Base-by-base conservation (phyloP, 2,113 vertebrate genomes). In the Muntiacus reevesi region DNA sequence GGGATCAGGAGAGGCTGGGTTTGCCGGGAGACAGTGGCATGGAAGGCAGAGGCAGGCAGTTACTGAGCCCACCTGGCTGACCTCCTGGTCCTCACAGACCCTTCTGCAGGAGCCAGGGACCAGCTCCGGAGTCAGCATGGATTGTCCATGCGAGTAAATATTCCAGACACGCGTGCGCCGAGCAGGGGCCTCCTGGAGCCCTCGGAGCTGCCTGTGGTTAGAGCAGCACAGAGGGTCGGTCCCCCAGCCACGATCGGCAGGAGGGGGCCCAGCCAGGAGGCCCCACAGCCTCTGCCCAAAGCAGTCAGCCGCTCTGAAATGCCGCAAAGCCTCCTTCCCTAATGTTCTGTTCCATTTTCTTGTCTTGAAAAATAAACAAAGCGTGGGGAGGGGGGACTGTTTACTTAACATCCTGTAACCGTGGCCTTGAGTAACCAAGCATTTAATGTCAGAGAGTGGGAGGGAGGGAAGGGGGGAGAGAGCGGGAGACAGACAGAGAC, bases 371-470 rank as follows among this genome's bases (percentile, higher is more conserved):
- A 89, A 40, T 21, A 17, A 43, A n/a, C n/a, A 11, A 13, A 33
- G 13, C 1, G 1, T 15, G 11, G 30, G 11, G 15, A 2, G 45
- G 11, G 5, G 15, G 3, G 0, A 52, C 30, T 92, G 88, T 87
- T 97, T 91, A 78, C 93, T 92, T 87, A 83, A 76, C 62, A 67
- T 47, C 59, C 64, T 88, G 40, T 50, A 47, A 88, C 86, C 28
- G 6, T 19, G 60, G 55, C 87, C 43, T 91, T 81, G 55, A 89
- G 95, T 76, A 55, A 76, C 47, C 40, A 93, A 97, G 84, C 83
- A 62, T 95, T 96, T 93, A 82, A 76, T 19, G 40, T 93, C 64
- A 76, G 54, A 76, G 67, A 57, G 23, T 10, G 1, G 25, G 60
- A 45, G 67, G 36, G 14, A 62, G 10, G 59, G 27, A 89, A 25